Evolutionary conservation across 2,113 vertebrate species (phyloP), one percentile per base, ranked within the genome.

Genomic region (Phrynosoma platyrhinos): DNA sequence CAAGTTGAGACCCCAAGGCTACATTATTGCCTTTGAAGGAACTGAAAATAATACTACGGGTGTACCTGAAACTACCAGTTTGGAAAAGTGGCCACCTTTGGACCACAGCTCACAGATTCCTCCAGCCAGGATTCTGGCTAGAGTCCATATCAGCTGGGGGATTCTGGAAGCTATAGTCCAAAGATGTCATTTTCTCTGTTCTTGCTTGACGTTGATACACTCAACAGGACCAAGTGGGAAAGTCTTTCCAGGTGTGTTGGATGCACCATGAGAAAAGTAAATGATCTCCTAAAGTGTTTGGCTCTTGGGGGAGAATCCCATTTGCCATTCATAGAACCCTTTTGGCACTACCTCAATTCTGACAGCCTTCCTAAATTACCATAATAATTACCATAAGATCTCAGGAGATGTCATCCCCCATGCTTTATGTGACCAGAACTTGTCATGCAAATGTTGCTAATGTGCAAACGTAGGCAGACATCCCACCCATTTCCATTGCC

Each of bases 331-430:
- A 0, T 53, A 1, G 23, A 0, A 8, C 88, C 90, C 83, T 92
- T 90, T 84, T 68, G 62, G 9, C 78, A 5, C 83, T 0, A 42
- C 5, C 0, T 86, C 69, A 88, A 64, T 66, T 86, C 87, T 89
- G 58, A 9, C 16, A 0, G 0, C 0, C 0, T 87, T 94, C 88
- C 86, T 96, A 93, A 47, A 97, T 97, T 91, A 93, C 90, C 92
- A 93, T 95, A 93, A 96, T 96, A 96, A 96, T 47, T 47, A 47
- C 47, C 4, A 7, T 47, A 47, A 47, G 5, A 47, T 47, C 84
- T 40, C 0, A 2, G 20, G 16, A 32, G 40, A 16, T 32, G 20
- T 5, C 87, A 36, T 30, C 85, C 91, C 69, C 78, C 87, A 23
- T 1, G 77, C 85, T 91, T 58, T 27, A 0, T 1, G 77, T 9